A percentile compares a stretch with the other conserved stretches of the same genome.
Evolutionary conservation across 2,888 invertebrate species (phyloP).

Genomic region (Boloria euphrosyne): DNA sequence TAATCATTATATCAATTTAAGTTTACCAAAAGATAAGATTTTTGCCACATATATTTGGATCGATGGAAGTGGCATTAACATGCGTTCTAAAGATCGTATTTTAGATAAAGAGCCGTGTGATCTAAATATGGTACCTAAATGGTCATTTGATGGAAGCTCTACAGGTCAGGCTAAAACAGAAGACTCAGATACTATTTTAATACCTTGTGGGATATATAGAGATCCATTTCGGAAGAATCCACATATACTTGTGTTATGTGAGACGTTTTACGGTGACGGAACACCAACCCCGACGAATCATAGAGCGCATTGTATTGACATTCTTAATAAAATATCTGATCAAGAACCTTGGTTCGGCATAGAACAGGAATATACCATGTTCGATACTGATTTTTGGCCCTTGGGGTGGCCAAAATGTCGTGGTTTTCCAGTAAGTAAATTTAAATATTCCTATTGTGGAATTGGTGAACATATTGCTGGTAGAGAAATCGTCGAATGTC

Average conservation of each 20-base stretch:
- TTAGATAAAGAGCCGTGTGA: slow-evolving; percentile 82
- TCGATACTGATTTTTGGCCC: slow-evolving; percentile 92
- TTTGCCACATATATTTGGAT: slow-evolving; percentile 90
- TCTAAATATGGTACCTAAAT: slow-evolving; percentile 84
- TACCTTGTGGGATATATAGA: slow-evolving; percentile 93
- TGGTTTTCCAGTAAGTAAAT: slow-evolving; percentile 90
- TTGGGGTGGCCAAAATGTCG: slow-evolving; percentile 96
- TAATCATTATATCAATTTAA: slow-evolving; percentile 66
- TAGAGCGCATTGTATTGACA: slow-evolving; percentile 85
- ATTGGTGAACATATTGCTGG: slow-evolving; percentile 96
- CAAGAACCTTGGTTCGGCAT: slow-evolving; percentile 94
- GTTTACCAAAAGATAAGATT: slow-evolving; percentile 80
- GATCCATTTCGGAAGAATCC: slow-evolving; percentile 95
- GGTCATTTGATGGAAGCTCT: slow-evolving; percentile 98
- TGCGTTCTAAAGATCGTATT: slow-evolving; percentile 86
- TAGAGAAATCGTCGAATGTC: slow-evolving; percentile 96
- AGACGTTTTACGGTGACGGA: slow-evolving; percentile 88
- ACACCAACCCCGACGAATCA: slow-evolving; percentile 89
- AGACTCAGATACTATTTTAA: slow-evolving; percentile 93
- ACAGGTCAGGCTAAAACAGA: slow-evolving; percentile 91
- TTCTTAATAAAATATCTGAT: slow-evolving; percentile 76
- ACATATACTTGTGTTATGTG: slow-evolving; percentile 94
- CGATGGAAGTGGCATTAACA: slow-evolving; percentile 88
- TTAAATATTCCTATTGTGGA: slow-evolving; percentile 93
- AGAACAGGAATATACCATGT: slow-evolving; percentile 94